Evolutionary conservation across 2,888 invertebrate genomes (phyloP).

Genomic region (Meteorus cinctellus): DNA sequence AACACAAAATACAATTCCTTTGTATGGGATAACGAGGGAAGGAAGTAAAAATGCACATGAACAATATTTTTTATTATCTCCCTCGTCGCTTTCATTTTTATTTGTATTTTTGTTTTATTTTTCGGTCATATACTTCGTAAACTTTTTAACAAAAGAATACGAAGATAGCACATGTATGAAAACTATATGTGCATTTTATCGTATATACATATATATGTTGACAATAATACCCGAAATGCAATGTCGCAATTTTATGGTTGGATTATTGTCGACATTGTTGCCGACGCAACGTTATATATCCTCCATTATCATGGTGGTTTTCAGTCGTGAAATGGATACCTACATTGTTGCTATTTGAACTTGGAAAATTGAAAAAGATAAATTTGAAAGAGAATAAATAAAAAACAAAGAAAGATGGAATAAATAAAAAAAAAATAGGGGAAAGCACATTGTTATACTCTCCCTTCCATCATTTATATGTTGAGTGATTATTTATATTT

Average conservation of each 20-base stretch:
- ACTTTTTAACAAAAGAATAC: background rate
- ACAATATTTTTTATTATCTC: slow-evolving; percentile 15
- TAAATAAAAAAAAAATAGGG: background rate
- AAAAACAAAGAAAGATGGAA: background rate
- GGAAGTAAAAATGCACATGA: no score
- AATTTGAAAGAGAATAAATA: background rate
- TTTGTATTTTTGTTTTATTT: background rate
- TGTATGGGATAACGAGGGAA: no score
- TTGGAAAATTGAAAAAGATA: background rate
- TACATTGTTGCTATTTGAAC: background rate
- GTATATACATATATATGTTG: slow-evolving; percentile 17
- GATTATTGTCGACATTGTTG: slow-evolving; percentile 47
- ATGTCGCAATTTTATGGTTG: slow-evolving; percentile 53
- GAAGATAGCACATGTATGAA: background rate
- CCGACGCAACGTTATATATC: slow-evolving; percentile 32
- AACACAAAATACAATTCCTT: no score
- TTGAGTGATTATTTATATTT: background rate
- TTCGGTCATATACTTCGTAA: background rate
- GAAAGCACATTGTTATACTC: background rate
- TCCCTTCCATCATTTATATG: background rate
- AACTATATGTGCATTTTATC: background rate
- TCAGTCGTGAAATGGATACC: background rate
- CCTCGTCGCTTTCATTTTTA: background rate
- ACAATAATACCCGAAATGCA: slow-evolving; percentile 31
- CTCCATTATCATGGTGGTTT: background rate